Evolutionary conservation across 2,113 vertebrate species (phyloP).

Genomic region (Vulpes lagopus): DNA sequence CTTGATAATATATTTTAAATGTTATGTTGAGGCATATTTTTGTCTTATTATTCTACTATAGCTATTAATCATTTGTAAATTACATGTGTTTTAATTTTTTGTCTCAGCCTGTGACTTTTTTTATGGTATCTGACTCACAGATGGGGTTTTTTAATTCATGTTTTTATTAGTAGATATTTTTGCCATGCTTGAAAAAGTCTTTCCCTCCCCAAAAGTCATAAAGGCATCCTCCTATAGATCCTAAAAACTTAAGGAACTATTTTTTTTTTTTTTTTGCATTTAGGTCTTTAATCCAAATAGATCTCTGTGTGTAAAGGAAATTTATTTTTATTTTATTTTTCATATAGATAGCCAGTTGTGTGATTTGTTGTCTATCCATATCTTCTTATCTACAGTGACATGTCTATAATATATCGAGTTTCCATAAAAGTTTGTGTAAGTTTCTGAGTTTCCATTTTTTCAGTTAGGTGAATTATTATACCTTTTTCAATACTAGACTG

Average conservation of each 20-base stretch:
- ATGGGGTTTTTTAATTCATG: not conserved
- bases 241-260: not conserved
- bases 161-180: not conserved
- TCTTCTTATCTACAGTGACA: not conserved
- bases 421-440: not conserved
- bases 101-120: not conserved
- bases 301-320: not conserved
- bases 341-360: not conserved
- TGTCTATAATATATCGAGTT: not conserved
- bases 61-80: not conserved
- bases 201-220: not conserved
- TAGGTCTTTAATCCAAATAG: not conserved
- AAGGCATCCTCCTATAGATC: not conserved
- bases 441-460: not conserved
- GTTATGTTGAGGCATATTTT: not conserved
- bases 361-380: not conserved
- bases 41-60: not conserved
- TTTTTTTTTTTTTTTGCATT: not conserved
- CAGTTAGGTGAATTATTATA: not conserved
- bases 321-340: slow-evolving; percentile 1
- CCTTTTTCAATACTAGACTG: not conserved
- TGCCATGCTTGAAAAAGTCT: not conserved
- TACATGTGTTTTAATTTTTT: not conserved
- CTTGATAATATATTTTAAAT: not conserved
- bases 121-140: not conserved